Conservation (phyloP, 2,113 vertebrate species). For the Misgurnus mizolepis region DNA sequence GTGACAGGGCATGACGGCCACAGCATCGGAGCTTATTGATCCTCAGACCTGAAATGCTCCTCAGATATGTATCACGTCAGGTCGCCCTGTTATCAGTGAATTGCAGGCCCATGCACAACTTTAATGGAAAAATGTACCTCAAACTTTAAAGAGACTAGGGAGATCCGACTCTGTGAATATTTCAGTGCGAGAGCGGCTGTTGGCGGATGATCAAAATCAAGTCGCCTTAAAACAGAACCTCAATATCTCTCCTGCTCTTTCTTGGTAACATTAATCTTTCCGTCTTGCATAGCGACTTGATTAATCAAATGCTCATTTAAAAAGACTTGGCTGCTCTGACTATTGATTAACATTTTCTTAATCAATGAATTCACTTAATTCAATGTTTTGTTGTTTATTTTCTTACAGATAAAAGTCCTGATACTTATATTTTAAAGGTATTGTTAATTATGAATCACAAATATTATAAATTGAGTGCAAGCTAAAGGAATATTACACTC, state of each 20-base stretch:
- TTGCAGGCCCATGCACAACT: slow-evolving; percentile 56
- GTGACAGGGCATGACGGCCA: slow-evolving; percentile 51
- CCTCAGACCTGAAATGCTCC: slow-evolving; percentile 55
- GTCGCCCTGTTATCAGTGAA: slow-evolving; percentile 69
- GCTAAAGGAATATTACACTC: neutral
- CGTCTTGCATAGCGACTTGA: neutral
- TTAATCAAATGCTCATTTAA: neutral
- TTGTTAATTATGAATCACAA: neutral
- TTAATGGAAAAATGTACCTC: slow-evolving; percentile 10
- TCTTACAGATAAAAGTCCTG: neutral
- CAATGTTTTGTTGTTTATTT: neutral
- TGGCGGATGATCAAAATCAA: slow-evolving; percentile 2
- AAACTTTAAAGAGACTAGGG: slow-evolving; percentile 16
- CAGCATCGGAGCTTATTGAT: slow-evolving; percentile 72
- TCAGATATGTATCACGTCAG: slow-evolving; percentile 71
- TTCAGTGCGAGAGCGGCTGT: neutral
- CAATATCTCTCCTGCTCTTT: neutral
- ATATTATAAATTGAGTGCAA: neutral
- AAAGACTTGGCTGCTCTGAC: neutral
- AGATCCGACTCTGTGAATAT: neutral
- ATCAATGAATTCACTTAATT: neutral
- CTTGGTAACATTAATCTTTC: neutral
- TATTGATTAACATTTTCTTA: neutral
- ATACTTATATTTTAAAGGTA: neutral
- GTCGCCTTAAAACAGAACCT: neutral